Evolutionary conservation across 1,140 invertebrate species (phyloP).

Genomic region (Drosophila subpulchrella): DNA sequence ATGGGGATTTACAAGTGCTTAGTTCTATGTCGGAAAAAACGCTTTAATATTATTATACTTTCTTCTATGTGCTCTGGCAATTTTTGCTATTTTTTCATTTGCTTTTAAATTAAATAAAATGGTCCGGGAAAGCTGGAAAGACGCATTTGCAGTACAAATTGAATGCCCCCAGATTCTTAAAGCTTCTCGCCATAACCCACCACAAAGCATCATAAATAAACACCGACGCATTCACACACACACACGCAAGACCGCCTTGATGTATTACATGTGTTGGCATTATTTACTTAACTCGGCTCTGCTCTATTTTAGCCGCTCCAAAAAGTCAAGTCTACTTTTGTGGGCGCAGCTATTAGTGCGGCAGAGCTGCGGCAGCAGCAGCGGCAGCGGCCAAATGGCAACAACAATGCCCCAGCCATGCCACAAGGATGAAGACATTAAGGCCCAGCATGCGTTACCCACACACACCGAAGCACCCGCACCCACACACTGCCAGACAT

Average conservation of each 20-base stretch:
- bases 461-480: constrained; percentile 24
- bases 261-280: constrained; percentile 82
- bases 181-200: constrained; percentile 12
- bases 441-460: constrained; percentile 74
- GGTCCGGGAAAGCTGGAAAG: constrained; percentile 9
- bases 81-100: constrained; percentile 50
- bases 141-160: constrained; percentile 47
- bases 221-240: constrained; percentile 17
- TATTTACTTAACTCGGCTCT: constrained; percentile 80
- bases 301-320: constrained; percentile 79
- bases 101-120: constrained; percentile 76
- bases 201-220: constrained; percentile 53
- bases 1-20: constrained; percentile 83
- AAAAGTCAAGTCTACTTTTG: constrained; percentile 78
- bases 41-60: constrained; percentile 83
- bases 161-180: constrained; percentile 48
- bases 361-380: constrained; percentile 31
- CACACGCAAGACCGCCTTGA: constrained; percentile 48
- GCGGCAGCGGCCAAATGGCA: constrained; percentile 32
- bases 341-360: constrained; percentile 75
- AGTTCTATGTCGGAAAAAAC: constrained; percentile 82
- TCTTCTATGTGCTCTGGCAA: constrained; percentile 72
- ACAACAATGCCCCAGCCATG: constrained; percentile 36
- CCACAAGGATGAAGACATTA: constrained; percentile 77
- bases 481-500: constrained; percentile 35